phyloP scores from a whole-genome alignment of 2,113 vertebrate species.

The Himantopus leucocephalus region DNA sequence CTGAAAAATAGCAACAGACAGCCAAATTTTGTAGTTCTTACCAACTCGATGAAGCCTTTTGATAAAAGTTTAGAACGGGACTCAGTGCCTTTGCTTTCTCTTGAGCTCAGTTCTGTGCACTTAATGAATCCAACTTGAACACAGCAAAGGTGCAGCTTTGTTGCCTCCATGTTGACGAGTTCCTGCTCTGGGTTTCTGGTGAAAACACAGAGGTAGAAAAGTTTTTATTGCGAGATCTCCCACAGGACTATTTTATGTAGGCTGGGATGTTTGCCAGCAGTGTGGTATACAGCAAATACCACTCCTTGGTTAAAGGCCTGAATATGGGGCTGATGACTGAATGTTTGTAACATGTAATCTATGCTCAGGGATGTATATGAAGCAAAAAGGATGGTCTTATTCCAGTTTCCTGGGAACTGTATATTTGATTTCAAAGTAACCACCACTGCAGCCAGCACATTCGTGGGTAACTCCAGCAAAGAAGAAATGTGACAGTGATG shows the following conservation, averaged over 20 bases:
- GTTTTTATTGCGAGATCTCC: background rate
- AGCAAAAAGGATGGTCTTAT: background rate
- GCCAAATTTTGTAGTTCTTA: background rate
- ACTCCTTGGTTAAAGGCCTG: background rate
- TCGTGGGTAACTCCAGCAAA: background rate
- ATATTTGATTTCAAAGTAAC: background rate
- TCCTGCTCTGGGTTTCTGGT: background rate
- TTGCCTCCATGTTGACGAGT: background rate
- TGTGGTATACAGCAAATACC: background rate
- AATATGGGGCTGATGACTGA: background rate
- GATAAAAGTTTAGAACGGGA: background rate
- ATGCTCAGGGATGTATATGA: background rate
- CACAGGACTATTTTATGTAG: background rate
- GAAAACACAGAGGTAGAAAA: background rate
- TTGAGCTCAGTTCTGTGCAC: background rate
- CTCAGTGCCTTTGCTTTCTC: background rate
- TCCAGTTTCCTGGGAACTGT: background rate
- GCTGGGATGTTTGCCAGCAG: background rate
- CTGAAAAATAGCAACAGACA: background rate
- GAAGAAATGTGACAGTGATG: background rate
- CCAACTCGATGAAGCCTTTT: background rate
- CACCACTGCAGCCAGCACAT: background rate
- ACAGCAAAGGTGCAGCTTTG: background rate
- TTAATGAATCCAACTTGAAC: background rate
- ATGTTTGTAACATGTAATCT: background rate